Percentiles rank a stretch among this genome's conserved stretches.
Evolutionary conservation across 2,888 invertebrate genomes (phyloP).

Genomic region (Pollenia angustigena): DNA sequence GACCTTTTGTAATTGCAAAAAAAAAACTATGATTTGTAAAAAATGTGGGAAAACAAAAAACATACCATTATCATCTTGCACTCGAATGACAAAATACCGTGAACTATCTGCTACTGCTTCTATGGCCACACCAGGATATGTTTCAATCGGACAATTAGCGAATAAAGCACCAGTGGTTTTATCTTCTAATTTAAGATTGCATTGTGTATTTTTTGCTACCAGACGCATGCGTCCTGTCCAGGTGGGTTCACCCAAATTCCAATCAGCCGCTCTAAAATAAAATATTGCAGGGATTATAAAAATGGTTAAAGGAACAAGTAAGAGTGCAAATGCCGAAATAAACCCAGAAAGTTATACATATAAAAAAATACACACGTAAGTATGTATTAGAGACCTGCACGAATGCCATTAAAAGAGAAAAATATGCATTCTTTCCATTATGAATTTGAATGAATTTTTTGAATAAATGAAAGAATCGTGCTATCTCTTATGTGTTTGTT

Average conservation of each 20-base stretch:
- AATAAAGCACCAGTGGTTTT: conserved; percentile 96
- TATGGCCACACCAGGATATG: conserved; percentile 96
- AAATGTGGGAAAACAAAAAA: neutral
- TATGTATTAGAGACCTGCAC: too few species aligned
- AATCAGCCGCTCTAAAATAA: conserved; percentile 96
- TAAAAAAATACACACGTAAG: too few species aligned
- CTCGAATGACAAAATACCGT: conserved; percentile 97
- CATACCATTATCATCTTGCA: conserved; percentile 96
- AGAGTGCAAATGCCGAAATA: too few species aligned
- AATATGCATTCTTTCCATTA: too few species aligned
- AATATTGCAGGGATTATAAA: too few species aligned
- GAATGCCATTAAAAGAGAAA: too few species aligned
- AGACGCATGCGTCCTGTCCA: conserved; percentile 99
- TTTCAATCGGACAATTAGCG: conserved; percentile 98
- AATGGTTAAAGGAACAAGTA: too few species aligned
- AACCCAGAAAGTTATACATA: too few species aligned
- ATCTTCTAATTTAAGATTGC: conserved; percentile 97
- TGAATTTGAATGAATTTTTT: too few species aligned
- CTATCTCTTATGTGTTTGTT: too few species aligned
- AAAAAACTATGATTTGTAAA: neutral
- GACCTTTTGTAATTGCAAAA: conserved; percentile 84
- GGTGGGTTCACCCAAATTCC: conserved; percentile 98
- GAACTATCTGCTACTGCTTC: conserved; percentile 99
- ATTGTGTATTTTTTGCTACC: conserved; percentile 93
- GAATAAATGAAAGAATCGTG: too few species aligned